Evolutionary conservation across 2,113 vertebrate genomes (phyloP).

Genomic region (Nerophis lumbriciformis): DNA sequence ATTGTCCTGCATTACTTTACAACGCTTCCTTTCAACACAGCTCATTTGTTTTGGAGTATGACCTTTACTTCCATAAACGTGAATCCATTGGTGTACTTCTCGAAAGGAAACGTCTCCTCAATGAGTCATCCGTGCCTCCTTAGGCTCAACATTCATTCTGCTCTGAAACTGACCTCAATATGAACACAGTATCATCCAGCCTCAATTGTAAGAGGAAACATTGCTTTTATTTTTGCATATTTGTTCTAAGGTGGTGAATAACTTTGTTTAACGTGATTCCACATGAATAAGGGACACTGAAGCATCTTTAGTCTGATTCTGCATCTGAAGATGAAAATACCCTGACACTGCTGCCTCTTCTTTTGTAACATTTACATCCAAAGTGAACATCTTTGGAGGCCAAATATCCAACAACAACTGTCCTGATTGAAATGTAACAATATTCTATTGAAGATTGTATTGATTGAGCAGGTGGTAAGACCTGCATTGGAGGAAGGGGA

Average conservation of each 20-base stretch:
- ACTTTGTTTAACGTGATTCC: slow-evolving; percentile 51
- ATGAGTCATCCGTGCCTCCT: slow-evolving; percentile 14
- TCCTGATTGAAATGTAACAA: slow-evolving; percentile 15
- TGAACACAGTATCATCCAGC: neutral
- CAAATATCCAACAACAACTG: slow-evolving; percentile 9
- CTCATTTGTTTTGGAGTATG: neutral
- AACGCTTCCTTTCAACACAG: neutral
- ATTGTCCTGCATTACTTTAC: neutral
- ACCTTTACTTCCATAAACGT: neutral
- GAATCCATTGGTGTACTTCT: neutral
- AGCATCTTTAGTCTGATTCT: slow-evolving; percentile 22
- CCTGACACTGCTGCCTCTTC: slow-evolving; percentile 32
- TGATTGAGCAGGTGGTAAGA: slow-evolving; percentile 31
- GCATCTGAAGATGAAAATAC: slow-evolving; percentile 20
- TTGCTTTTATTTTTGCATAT: slow-evolving; percentile 67
- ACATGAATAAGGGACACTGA: slow-evolving; percentile 25
- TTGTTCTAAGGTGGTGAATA: slow-evolving; percentile 56
- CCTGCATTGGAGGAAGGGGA: slow-evolving; percentile 36
- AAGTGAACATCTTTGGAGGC: neutral
- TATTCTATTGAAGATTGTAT: slow-evolving; percentile 41
- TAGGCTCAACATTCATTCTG: neutral
- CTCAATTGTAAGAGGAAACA: slow-evolving; percentile 41
- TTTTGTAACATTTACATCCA: neutral
- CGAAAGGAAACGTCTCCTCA: neutral
- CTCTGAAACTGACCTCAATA: neutral